A percentile compares a stretch with the other conserved stretches of the same genome.
Evolutionary conservation across 1,140 invertebrate species (phyloP).

Genomic region (Akabosia matsudoensis): DNA sequence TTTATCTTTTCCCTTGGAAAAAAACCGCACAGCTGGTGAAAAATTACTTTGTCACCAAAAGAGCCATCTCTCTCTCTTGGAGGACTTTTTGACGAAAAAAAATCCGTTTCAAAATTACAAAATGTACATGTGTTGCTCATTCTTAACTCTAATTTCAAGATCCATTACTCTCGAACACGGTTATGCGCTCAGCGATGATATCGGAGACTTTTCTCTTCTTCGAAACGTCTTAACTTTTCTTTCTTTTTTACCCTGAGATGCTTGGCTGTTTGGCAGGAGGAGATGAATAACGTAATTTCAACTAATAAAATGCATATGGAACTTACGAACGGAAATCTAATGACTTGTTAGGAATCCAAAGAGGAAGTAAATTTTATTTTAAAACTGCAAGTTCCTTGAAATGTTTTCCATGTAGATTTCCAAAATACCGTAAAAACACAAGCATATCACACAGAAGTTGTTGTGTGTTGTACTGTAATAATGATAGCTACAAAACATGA

Average conservation of each 20-base stretch:
- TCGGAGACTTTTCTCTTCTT: neutral
- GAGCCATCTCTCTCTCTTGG: neutral
- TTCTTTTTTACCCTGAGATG: too few species aligned
- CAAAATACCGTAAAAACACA: too few species aligned
- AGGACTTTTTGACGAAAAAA: neutral
- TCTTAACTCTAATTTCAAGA: slow-evolving; percentile 19
- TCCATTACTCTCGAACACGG: slow-evolving; percentile 18
- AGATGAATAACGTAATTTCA: neutral
- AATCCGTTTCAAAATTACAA: slow-evolving; percentile 5
- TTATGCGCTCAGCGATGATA: slow-evolving; percentile 6
- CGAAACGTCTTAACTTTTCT: neutral
- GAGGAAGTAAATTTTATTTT: neutral
- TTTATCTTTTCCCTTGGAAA: too few species aligned
- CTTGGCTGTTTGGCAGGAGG: too few species aligned
- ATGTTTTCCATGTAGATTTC: too few species aligned
- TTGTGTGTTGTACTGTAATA: too few species aligned
- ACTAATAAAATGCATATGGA: slow-evolving; percentile 11
- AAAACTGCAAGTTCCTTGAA: too few species aligned
- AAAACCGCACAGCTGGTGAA: slow-evolving; percentile 22
- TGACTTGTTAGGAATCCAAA: too few species aligned
- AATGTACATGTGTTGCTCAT: slow-evolving; percentile 16
- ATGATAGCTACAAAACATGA: neutral
- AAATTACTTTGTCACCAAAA: slow-evolving; percentile 6
- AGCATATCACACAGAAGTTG: too few species aligned
- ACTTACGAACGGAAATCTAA: neutral